Evolutionary conservation across 2,888 invertebrate genomes (phyloP).

Genomic region (Cryptophagus acutangulus): DNA sequence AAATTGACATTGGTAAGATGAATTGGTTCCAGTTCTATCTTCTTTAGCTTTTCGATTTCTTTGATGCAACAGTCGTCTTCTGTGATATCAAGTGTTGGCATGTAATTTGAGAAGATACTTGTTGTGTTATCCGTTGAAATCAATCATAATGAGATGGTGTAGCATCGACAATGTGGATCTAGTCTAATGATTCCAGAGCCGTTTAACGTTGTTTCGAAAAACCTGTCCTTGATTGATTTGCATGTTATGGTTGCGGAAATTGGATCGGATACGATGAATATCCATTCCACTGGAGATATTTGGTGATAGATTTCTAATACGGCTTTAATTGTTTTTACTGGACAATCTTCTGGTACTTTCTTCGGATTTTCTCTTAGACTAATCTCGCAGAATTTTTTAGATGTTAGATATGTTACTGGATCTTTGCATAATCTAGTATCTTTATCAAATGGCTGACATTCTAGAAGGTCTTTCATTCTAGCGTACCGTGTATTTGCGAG

Average conservation of each 20-base stretch:
- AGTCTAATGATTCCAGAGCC: background rate
- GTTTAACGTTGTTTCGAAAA: background rate
- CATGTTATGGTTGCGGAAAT: constrained; percentile 7
- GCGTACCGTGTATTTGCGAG: no score
- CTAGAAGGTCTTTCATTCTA: no score
- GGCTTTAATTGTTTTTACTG: constrained; percentile 13
- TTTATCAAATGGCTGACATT: no score
- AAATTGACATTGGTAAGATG: constrained; percentile 18
- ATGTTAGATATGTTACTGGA: no score
- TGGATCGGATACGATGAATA: constrained; percentile 5
- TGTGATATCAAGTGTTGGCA: constrained; percentile 4
- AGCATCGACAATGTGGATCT: background rate
- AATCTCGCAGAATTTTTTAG: background rate
- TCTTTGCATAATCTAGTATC: no score
- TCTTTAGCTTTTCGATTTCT: constrained; percentile 10
- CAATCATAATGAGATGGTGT: background rate
- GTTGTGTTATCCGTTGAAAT: background rate
- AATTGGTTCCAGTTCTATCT: constrained; percentile 14
- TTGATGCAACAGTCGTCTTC: constrained; percentile 9
- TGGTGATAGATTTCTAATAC: constrained; percentile 14
- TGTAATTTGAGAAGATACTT: constrained; percentile 1
- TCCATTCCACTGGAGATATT: constrained; percentile 9
- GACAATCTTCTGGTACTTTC: constrained; percentile 16
- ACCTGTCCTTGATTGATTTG: background rate
- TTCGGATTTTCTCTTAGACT: background rate